phyloP scores from a whole-genome alignment of 2,113 vertebrate species.

The Phalacrocorax brasilianus region DNA sequence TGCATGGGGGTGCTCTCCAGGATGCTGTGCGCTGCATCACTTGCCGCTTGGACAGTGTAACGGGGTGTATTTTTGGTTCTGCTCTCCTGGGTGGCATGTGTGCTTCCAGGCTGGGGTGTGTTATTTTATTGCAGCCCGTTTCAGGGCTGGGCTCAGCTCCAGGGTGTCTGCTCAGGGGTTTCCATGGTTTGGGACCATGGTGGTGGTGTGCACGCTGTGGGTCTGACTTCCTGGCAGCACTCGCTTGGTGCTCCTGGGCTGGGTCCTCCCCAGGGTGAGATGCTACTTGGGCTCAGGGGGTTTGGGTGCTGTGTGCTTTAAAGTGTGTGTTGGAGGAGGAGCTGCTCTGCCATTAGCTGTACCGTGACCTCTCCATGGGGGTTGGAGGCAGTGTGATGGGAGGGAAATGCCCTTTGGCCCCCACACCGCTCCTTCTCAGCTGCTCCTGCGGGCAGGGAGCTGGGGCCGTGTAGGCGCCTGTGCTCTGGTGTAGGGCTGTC shows the following conservation, averaged over 20 bases:
- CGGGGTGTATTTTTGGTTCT: background rate
- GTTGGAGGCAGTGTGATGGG: background rate
- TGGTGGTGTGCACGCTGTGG: background rate
- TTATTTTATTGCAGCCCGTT: constrained; percentile 33
- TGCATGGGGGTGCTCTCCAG: background rate
- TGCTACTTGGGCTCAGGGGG: background rate
- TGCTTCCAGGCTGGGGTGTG: background rate
- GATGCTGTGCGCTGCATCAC: background rate
- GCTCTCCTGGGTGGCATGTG: background rate
- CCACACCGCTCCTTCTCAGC: fast-evolving
- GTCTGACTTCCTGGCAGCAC: background rate
- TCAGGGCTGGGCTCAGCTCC: background rate
- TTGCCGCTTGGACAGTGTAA: background rate
- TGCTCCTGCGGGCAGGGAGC: background rate
- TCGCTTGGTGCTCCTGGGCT: fast-evolving
- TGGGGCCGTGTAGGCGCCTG: background rate
- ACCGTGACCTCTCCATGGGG: background rate
- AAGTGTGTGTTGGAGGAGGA: background rate
- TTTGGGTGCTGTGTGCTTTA: background rate
- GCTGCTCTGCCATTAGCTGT: background rate
- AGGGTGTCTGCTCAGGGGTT: background rate
- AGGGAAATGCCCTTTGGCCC: background rate
- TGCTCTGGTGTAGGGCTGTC: background rate
- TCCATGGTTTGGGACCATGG: background rate
- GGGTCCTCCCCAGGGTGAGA: fast-evolving